Conservation (phyloP, 2,888 invertebrate species). For the Psylliodes chrysocephalus region DNA sequence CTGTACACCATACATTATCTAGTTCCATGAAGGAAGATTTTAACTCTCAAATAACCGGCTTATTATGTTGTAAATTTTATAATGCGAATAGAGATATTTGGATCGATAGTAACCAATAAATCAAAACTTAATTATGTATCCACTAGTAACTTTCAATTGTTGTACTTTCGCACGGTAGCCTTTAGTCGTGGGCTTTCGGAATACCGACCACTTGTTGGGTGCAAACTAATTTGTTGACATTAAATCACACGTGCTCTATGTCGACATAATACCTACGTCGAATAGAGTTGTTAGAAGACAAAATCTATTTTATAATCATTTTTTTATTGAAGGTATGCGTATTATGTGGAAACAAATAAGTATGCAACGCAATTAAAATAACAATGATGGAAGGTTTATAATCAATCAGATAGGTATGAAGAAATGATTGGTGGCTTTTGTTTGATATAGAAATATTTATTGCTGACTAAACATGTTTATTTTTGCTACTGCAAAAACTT, state of each 20-base stretch:
- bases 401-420: too few species aligned
- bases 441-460: too few species aligned
- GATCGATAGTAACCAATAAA: slow-evolving; percentile 44
- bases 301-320: not conserved
- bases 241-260: slow-evolving; percentile 18
- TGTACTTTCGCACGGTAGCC: slow-evolving; percentile 48
- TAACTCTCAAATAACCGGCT: not conserved
- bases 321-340: not conserved
- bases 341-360: too few species aligned
- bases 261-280: slow-evolving; percentile 6
- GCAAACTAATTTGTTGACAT: slow-evolving; percentile 33
- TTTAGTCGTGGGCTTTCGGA: slow-evolving; percentile 31
- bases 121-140: slow-evolving; percentile 47
- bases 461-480: too few species aligned
- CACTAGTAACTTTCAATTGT: slow-evolving; percentile 43
- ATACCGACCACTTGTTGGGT: slow-evolving; percentile 22
- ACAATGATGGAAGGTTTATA: too few species aligned
- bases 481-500: too few species aligned
- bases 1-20: too few species aligned
- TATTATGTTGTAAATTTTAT: slow-evolving; percentile 30
- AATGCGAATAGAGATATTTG: slow-evolving; percentile 42
- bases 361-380: too few species aligned
- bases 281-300: not conserved
- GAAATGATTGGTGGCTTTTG: too few species aligned
- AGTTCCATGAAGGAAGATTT: not conserved